Conservation (phyloP, 2,797 vertebrate genomes). For the Lepus townsendii region DNA sequence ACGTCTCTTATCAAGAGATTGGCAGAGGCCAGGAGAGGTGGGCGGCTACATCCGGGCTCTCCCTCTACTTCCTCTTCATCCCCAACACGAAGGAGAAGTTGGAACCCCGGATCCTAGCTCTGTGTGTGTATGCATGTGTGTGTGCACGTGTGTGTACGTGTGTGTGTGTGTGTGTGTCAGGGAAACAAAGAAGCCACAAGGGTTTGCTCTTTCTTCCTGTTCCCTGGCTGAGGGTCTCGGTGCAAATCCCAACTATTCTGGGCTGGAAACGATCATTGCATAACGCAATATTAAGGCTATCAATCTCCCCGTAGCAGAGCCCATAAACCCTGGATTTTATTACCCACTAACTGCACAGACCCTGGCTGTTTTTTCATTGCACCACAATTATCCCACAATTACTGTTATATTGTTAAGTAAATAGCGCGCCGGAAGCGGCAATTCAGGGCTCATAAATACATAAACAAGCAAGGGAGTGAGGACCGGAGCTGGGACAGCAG, state of each 20-base stretch:
- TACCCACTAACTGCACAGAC: slow-evolving; percentile 70
- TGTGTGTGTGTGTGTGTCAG: too few species aligned
- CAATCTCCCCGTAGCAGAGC: slow-evolving; percentile 74
- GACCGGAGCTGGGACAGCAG: neutral
- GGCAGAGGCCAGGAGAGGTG: neutral
- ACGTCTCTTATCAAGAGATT: neutral
- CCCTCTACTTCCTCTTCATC: neutral
- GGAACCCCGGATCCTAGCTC: neutral
- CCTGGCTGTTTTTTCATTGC: slow-evolving; percentile 69
- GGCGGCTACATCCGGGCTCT: fast-evolving
- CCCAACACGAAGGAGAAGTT: neutral
- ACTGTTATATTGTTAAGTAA: slow-evolving; percentile 81
- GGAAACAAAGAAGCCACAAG: neutral
- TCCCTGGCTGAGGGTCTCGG: slow-evolving; percentile 1
- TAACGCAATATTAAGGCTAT: slow-evolving; percentile 68
- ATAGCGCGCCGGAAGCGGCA: slow-evolving; percentile 58
- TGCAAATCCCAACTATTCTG: neutral
- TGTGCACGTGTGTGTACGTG: too few species aligned
- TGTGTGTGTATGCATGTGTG: too few species aligned
- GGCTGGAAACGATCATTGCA: slow-evolving; percentile 47
- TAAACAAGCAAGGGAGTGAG: neutral
- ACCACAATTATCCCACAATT: slow-evolving; percentile 81
- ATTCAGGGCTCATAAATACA: slow-evolving; percentile 64
- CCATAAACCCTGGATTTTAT: slow-evolving; percentile 80
- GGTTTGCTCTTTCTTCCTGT: neutral